phyloP scores from a whole-genome alignment of 2,888 invertebrate genomes.

The Meghimatium bilineatum region DNA sequence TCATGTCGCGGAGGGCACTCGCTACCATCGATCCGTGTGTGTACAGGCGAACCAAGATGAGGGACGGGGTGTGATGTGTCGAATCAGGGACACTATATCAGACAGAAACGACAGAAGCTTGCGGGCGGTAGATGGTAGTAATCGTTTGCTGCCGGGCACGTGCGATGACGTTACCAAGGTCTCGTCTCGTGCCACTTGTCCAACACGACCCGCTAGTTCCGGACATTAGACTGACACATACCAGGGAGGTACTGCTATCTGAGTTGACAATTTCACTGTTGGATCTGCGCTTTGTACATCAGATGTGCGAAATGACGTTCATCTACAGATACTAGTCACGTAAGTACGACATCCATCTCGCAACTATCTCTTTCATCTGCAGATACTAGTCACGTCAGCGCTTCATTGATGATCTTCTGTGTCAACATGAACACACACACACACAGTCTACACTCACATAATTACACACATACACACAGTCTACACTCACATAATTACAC shows the following conservation, averaged over 20 bases:
- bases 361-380: no score
- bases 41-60: background rate
- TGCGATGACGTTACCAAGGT: background rate
- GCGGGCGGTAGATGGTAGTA: background rate
- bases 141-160: constrained; percentile 11
- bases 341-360: no score
- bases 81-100: background rate
- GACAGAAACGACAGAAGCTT: background rate
- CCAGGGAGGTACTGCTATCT: background rate
- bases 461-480: no score
- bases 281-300: background rate
- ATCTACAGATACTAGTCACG: no score
- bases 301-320: background rate
- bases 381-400: no score
- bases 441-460: no score
- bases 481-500: no score
- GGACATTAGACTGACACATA: background rate
- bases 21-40: background rate
- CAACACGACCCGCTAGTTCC: background rate
- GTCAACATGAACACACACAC: no score
- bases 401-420: no score
- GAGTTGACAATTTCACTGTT: background rate
- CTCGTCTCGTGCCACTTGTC: background rate
- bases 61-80: background rate
- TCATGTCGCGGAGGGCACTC: constrained; percentile 5